Evolutionary conservation across 2,888 invertebrate genomes (phyloP).

Genomic region (Acanthosepion pharaonis): DNA sequence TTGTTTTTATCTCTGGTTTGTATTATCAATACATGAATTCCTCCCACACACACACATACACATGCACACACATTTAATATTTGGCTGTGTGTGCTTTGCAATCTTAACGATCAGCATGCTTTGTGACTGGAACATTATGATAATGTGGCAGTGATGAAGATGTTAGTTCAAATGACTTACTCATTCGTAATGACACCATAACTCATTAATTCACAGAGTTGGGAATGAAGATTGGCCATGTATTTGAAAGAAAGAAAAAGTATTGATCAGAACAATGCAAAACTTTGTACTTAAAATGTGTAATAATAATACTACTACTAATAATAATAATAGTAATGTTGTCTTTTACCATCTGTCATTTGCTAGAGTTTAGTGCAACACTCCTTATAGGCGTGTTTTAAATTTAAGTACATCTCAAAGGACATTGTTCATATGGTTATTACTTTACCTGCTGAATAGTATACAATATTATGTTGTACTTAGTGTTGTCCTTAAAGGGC

Average conservation of each 20-base stretch:
- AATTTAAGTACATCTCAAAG: background rate
- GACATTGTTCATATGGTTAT: background rate
- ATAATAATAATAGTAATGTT: conserved; percentile 25
- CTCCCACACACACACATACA: background rate
- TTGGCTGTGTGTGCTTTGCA: background rate
- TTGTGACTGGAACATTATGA: background rate
- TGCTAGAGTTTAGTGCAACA: background rate
- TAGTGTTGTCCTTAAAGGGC: background rate
- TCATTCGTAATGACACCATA: background rate
- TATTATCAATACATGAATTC: background rate
- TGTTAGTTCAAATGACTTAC: background rate
- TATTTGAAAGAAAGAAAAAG: background rate
- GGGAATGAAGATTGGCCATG: background rate
- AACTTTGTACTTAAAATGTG: background rate
- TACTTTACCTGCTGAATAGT: background rate
- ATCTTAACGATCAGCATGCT: background rate
- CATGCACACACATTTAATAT: background rate
- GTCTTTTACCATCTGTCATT: background rate
- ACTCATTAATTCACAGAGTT: background rate
- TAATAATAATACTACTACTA: background rate
- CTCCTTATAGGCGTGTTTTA: background rate
- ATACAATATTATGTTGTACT: background rate
- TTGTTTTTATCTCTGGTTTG: background rate
- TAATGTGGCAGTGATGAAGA: background rate
- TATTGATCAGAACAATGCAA: background rate